phyloP scores from a whole-genome alignment of 2,888 invertebrate genomes.

The Drosophila melanosoma region DNA sequence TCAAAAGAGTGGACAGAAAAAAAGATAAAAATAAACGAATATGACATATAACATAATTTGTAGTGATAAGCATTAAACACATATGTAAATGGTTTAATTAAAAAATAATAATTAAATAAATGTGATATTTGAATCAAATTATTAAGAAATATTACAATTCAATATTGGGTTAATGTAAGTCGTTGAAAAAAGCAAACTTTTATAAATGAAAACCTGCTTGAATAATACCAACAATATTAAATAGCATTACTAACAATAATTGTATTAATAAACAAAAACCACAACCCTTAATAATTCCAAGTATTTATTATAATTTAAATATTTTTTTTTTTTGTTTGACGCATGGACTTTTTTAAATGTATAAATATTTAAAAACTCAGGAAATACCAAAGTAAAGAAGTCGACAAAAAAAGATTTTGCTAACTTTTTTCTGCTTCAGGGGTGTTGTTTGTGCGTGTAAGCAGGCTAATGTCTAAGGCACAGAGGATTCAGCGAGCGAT shows the following conservation, averaged over 20 bases:
- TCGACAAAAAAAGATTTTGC: background rate
- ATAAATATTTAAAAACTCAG: background rate
- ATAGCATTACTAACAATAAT: background rate
- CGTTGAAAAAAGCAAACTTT: background rate
- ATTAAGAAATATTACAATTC: background rate
- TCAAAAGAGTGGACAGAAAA: background rate
- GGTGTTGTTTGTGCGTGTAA: constrained; percentile 37
- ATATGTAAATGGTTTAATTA: no score
- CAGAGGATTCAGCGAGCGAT: constrained; percentile 1
- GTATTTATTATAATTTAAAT: background rate
- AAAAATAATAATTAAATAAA: background rate
- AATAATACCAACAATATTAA: background rate
- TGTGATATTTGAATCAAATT: background rate
- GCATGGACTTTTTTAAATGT: background rate
- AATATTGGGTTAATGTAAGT: background rate
- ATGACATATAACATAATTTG: background rate
- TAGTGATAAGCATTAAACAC: background rate
- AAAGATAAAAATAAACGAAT: background rate
- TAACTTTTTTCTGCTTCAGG: constrained; percentile 22
- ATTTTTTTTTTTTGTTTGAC: background rate
- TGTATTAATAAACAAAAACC: background rate
- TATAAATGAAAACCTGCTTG: background rate
- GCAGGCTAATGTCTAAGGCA: constrained; percentile 59
- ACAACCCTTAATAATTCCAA: background rate
- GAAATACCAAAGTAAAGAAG: background rate